phyloP scores from a whole-genome alignment of 2,113 vertebrate genomes.

The Terrapene triunguis region DNA sequence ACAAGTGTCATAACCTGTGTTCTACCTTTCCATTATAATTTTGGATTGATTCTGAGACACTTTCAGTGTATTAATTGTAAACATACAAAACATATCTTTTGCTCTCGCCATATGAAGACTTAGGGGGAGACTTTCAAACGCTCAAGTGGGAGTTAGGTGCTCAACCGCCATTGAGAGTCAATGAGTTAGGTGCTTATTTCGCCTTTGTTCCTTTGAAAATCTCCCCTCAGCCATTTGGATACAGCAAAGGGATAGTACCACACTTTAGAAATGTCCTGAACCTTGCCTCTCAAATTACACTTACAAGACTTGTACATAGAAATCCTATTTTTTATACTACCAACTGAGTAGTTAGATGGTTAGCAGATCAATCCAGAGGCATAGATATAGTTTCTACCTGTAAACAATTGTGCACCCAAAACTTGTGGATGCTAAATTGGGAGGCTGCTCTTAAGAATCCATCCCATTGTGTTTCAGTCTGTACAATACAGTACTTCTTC shows the following conservation, averaged over 20 bases:
- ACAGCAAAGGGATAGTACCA: not conserved
- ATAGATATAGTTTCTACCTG: not conserved
- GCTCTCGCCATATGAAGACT: not conserved
- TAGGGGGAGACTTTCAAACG: not conserved
- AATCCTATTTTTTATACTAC: not conserved
- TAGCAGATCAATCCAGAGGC: too few relatives aligned
- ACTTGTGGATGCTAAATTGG: not conserved
- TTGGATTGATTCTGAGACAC: not conserved
- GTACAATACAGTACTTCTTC: not conserved
- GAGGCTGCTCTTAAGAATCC: not conserved
- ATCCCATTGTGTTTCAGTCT: not conserved
- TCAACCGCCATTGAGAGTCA: not conserved
- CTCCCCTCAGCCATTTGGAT: not conserved
- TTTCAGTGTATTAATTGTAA: not conserved
- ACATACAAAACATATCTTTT: not conserved
- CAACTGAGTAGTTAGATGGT: not conserved
- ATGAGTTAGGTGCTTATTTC: not conserved
- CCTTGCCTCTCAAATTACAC: not conserved
- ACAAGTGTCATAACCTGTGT: not conserved
- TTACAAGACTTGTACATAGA: not conserved
- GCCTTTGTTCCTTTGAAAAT: not conserved
- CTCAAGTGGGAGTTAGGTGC: not conserved
- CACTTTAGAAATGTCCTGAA: not conserved
- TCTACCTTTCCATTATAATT: not conserved
- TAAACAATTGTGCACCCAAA: not conserved